Base-by-base conservation (phyloP, 2,888 invertebrate species). In the Drosophila barbarae region DNA sequence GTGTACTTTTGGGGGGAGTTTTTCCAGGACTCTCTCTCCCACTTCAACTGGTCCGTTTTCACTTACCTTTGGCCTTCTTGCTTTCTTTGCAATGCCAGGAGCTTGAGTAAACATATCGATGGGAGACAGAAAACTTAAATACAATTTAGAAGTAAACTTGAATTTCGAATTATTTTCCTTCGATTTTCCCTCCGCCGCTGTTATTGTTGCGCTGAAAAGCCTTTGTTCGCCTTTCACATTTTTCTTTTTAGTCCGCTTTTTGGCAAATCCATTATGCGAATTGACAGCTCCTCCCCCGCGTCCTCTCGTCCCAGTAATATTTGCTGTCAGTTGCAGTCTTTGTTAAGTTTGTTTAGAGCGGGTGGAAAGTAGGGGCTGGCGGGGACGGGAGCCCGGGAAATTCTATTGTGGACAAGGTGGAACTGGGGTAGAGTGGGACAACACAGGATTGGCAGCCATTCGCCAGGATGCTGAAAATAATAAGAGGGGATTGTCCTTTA, bases 291-390 rank as follows among this genome's bases (percentile, higher is more conserved):
- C 69, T 30, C 61, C 51, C 65, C 18, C 58, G 35, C 58, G 39
- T 58, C 58, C 34, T 34, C 39, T n/a, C 64, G 18, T n/a, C 18
- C 18, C 42, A 76, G 86, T 82, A 88, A 89, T 88, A 88, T 89
- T 88, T 85, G 87, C 88, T 89, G 88, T 88, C 88, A 88, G 88
- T 89, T 88, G 87, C 88, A 88, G 88, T 73, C 72, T 73, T 87
- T 84, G 78, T 84, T 77, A 70, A 67, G 73, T 76, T 76, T 68
- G 63, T 73, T 55, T 51, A 56, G 69, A 35, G 58, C 71, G 69
- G 60, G 66, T 36, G 47, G 66, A 39, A 34, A 18, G 23, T 18
- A 32, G 32, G 51, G 46, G 49, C 51, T 9, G 23, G 10, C 5
- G 34, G 35, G 42, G 21, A 5, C n/a, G 26, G 57, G 50, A 38